Evolutionary conservation across 2,797 vertebrate species (phyloP).

Genomic region (Molossus molossus): DNA sequence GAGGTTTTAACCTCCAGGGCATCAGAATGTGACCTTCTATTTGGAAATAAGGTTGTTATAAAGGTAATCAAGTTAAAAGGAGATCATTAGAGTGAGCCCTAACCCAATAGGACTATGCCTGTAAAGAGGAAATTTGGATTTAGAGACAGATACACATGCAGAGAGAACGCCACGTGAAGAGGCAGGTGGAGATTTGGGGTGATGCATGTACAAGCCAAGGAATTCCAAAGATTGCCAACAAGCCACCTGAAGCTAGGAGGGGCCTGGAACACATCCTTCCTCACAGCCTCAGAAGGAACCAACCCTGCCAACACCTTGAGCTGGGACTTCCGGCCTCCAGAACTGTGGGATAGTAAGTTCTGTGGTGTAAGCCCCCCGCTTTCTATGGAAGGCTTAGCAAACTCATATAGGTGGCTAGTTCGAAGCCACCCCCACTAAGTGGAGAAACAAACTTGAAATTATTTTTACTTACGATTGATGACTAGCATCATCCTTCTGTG

Average conservation of each 20-base stretch:
- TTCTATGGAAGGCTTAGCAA: not conserved
- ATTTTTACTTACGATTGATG: not conserved
- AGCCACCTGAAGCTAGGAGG: not conserved
- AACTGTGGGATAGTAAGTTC: not conserved
- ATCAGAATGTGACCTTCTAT: not conserved
- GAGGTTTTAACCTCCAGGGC: not conserved
- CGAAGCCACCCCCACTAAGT: not conserved
- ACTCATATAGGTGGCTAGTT: not conserved
- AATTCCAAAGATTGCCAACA: not conserved
- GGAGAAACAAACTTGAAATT: not conserved
- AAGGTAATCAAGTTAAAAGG: not conserved
- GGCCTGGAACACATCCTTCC: not conserved
- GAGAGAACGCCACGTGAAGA: accelerated
- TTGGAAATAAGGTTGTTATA: not conserved
- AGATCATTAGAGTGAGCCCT: not conserved
- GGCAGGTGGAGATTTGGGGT: not conserved
- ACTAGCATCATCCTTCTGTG: not conserved
- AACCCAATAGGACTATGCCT: not conserved
- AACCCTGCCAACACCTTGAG: not conserved
- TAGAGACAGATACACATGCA: not conserved
- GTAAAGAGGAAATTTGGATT: not conserved
- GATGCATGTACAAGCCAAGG: not conserved
- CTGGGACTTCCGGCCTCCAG: not conserved
- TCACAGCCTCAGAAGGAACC: not conserved
- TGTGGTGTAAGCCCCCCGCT: not conserved